Conservation (phyloP, 2,797 vertebrate species). For the Alectoris magna region DNA sequence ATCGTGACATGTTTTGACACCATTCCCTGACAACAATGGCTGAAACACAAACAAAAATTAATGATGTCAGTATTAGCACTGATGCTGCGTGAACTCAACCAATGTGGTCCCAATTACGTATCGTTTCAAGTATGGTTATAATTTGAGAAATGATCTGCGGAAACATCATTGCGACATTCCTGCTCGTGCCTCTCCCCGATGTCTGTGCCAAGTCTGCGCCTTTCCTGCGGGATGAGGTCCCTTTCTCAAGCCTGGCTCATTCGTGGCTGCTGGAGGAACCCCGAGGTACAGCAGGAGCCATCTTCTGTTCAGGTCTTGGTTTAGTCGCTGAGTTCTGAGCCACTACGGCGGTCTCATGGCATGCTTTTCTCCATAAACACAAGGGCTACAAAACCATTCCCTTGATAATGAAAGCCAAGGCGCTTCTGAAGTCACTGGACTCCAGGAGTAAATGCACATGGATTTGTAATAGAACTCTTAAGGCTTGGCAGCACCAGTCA, state of each 20-base stretch:
- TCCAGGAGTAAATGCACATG: not conserved
- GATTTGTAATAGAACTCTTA: not conserved
- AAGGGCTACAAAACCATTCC: not conserved
- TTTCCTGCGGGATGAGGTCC: rapidly evolving
- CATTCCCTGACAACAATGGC: conserved; percentile 10
- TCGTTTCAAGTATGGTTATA: not conserved
- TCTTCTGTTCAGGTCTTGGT: not conserved
- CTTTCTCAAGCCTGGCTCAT: not conserved
- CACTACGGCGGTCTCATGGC: not conserved
- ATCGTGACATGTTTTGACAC: conserved; percentile 27
- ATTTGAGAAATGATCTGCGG: not conserved
- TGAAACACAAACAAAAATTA: conserved; percentile 9
- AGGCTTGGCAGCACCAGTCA: not conserved
- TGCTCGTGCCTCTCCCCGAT: not conserved
- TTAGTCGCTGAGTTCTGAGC: not conserved
- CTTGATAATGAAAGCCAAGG: not conserved
- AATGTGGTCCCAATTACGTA: conserved; percentile 44
- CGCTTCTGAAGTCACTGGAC: not conserved
- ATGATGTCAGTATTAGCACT: not conserved
- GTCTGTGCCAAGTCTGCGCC: rapidly evolving
- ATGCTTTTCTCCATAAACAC: not conserved
- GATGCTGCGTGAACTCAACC: conserved; percentile 25
- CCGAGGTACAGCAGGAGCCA: rapidly evolving
- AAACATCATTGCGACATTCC: not conserved
- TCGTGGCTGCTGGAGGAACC: not conserved